Evolutionary conservation across 2,888 invertebrate species (phyloP), one percentile per base, ranked within the genome.

Genomic region (Lordiphosa fenestrarum): DNA sequence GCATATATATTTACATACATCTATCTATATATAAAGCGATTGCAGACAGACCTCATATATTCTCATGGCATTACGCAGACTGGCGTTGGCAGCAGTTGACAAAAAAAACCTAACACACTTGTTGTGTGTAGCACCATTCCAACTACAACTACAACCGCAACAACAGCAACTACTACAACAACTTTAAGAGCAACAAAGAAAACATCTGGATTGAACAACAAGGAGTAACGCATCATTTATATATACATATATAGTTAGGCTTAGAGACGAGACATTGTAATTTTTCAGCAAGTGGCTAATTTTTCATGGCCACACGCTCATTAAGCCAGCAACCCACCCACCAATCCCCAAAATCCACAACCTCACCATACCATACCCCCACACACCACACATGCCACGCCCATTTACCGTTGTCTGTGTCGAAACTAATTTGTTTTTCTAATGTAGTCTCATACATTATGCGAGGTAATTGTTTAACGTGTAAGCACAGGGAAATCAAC

Each of bases 221-320:
- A 40, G 33, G 42, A 57, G 46, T 40, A 49, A 56, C 48, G 58
- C 64, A 58, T 54, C 57, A 69, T 71, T 53, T 61, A 77, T 39
- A 51, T 46, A 52, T 41, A 48, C 40, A 42, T 52, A 52, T 52
- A 65, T 65, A 70, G 55, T 62, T 73, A 61, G 71, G 78, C 59
- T 63, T 63, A 69, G 61, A 72, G 53, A 66, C 15, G 15, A 15
- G 15, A 15, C 60, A 66, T 30, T 73, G 62, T 73, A 73, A 69
- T 80, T 64, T 73, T 66, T 69, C 70, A 76, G 74, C 73, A 81
- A 71, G 71, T 84, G 84, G 77, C 81, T 83, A 76, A 77, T 84
- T 81, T 77, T 84, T 77, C 77, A 81, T 76, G 76, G 71, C 77
- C 84, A 60, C 67, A 60, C 65, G 65, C 65, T 66, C 67, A 59